Evolutionary conservation across 2,797 vertebrate species (phyloP).

Genomic region (Myripristis murdjan): DNA sequence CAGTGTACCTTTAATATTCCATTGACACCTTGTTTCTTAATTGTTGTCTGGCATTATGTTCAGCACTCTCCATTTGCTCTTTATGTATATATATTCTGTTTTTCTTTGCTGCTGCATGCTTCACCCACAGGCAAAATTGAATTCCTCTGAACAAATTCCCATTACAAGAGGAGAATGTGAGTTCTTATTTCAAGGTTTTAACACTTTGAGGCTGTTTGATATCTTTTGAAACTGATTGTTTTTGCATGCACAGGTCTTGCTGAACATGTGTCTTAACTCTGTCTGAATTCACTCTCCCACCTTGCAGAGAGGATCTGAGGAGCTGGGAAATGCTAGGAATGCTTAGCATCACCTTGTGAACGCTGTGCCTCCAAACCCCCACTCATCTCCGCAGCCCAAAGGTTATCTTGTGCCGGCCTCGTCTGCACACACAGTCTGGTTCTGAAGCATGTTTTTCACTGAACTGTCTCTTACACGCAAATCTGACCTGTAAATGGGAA

Average conservation of each 20-base stretch:
- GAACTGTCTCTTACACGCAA: conserved; percentile 4
- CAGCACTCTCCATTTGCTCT: too few species aligned
- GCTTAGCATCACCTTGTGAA: conserved; percentile 71
- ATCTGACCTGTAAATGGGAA: conserved; percentile 4
- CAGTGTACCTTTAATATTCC: too few species aligned
- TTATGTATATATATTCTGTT: too few species aligned
- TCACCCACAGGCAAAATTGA: too few species aligned
- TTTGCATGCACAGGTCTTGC: not conserved
- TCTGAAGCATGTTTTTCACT: conserved; percentile 14
- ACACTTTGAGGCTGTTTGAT: not conserved
- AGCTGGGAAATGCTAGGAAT: conserved; percentile 76
- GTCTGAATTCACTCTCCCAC: conserved; percentile 22
- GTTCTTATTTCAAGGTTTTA: not conserved
- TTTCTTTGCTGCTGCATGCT: too few species aligned
- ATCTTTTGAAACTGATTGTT: conserved; percentile 1
- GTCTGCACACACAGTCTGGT: conserved; percentile 3
- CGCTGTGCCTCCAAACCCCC: conserved; percentile 46
- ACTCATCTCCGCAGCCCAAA: conserved; percentile 27
- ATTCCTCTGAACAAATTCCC: not conserved
- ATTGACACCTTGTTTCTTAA: too few species aligned
- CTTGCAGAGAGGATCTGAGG: conserved; percentile 48
- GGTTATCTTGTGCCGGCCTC: conserved; percentile 36
- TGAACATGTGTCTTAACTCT: conserved; percentile 7
- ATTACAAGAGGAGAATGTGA: not conserved
- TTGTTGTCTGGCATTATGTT: too few species aligned